Base-by-base conservation (phyloP, 2,113 vertebrate genomes). In the Dipodomys stephensi region DNA sequence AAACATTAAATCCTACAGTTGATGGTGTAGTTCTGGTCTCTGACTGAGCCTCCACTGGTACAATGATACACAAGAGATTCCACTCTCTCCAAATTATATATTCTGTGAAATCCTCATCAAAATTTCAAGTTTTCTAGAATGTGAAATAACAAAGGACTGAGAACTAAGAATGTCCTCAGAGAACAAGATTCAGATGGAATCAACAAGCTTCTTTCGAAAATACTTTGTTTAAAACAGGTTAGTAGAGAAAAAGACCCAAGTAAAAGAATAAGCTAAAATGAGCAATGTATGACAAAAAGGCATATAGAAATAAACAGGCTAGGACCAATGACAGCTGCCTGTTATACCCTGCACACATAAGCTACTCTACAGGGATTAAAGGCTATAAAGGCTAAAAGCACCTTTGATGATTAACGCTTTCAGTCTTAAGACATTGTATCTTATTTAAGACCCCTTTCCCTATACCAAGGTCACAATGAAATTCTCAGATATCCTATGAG, bases 61-160 rank as follows among this genome's bases (percentile, higher is more conserved):
- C 6, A 81, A 85, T 53, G 5, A 93, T 23, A 78, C 4, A n/a
- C 25, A 28, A 78, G 32, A n/a, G 35, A 87, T 49, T 20, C 15
- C 76, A 95, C 82, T 85, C 53, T 85, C 67, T 87, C 25, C 73
- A 90, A 94, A 83, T 83, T 79, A n/a, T 44, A 76, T 90, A 87
- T 60, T 90, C 27, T 91, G 85, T 22, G 53, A 22, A 81, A 88
- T 44, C 30, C 53, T 88, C 79, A 91, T 9, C 53, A 92, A 79
- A 87, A 90, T 84, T n/a, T 94, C 87, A 95, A 84, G 16, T 80
- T 90, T 90, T 90, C 39, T 60, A 90, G 67, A 87, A 57, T 28
- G 60, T 35, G 19, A n/a, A 87, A 90, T 28, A 94, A 73, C 27
- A 86, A 87, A 71, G 25, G 85, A 1, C 18, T 69, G 8, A 86